phyloP scores from a whole-genome alignment of 2,797 vertebrate species.

The Psittacula echo region DNA sequence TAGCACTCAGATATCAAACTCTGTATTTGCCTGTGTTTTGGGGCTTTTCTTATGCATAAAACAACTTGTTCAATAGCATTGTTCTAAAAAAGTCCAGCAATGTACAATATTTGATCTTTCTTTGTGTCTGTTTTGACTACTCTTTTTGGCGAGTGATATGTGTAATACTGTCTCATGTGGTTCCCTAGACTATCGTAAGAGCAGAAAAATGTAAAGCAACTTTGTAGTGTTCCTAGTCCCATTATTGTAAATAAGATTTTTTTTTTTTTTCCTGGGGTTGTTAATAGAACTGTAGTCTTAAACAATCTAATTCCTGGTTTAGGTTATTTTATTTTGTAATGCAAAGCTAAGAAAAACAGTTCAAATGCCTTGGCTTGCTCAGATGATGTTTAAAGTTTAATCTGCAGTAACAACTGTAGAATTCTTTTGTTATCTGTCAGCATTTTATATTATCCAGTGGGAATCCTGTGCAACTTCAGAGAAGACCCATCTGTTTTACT shows the following conservation, averaged over 20 bases:
- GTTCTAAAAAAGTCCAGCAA: not conserved
- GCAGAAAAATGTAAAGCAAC: not conserved
- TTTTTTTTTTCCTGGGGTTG: not conserved
- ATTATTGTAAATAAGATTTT: not conserved
- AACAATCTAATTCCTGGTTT: not conserved
- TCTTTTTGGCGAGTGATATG: not conserved
- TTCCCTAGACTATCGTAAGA: not conserved
- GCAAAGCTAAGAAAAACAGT: not conserved
- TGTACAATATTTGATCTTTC: not conserved
- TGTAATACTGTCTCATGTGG: not conserved
- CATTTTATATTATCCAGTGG: constrained; percentile 68
- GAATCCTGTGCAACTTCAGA: constrained; percentile 68
- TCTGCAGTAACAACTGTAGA: constrained; percentile 60
- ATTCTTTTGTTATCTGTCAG: constrained; percentile 71
- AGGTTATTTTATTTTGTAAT: constrained; percentile 1
- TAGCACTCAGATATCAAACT: not conserved
- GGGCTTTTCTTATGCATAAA: not conserved
- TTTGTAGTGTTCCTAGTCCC: not conserved
- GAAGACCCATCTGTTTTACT: constrained; percentile 68
- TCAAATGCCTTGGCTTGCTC: constrained; percentile 39
- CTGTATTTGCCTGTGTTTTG: accelerated
- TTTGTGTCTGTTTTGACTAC: not conserved
- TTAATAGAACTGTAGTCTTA: not conserved
- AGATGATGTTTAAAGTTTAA: constrained; percentile 75
- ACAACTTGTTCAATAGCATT: not conserved